Percentiles rank a stretch among this genome's conserved stretches.
Evolutionary conservation across 1,140 invertebrate species (phyloP).

Genomic region (Sitodiplosis mosellana): DNA sequence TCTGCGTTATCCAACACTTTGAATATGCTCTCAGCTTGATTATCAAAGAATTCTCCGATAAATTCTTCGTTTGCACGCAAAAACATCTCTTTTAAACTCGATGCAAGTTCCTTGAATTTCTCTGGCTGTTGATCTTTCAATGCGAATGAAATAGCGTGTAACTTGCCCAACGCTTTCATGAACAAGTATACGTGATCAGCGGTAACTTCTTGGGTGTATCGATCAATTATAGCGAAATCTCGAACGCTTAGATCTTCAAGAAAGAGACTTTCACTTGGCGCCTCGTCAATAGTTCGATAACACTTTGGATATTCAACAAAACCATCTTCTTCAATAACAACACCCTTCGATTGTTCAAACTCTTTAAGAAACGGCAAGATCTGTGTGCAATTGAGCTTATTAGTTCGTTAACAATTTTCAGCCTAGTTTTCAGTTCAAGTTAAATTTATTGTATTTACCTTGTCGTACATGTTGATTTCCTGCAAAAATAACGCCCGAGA

Average conservation of each 20-base stretch:
- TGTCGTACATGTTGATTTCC: conserved; percentile 15
- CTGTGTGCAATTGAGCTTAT: too few species aligned
- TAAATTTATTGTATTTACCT: too few species aligned
- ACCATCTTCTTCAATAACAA: too few species aligned
- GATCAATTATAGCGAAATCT: too few species aligned
- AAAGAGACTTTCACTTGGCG: too few species aligned
- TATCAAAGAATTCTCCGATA: background rate
- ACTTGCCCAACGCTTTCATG: conserved; percentile 20
- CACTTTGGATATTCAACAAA: too few species aligned
- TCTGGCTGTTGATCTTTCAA: conserved; percentile 15
- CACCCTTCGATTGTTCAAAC: too few species aligned
- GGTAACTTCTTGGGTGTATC: conserved; percentile 22
- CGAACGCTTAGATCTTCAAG: too few species aligned
- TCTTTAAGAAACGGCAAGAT: too few species aligned
- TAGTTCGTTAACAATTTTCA: too few species aligned
- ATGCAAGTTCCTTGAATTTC: conserved; percentile 9
- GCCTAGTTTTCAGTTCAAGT: too few species aligned
- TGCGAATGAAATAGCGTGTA: conserved; percentile 25
- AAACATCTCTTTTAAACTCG: conserved; percentile 5
- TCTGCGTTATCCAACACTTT: background rate
- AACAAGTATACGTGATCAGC: conserved; percentile 17
- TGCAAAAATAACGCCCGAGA: background rate
- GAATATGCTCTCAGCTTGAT: background rate
- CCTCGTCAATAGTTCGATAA: too few species aligned
- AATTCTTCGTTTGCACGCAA: background rate